Evolutionary conservation across 2,113 vertebrate genomes (phyloP).

Genomic region (Verasper variegatus): DNA sequence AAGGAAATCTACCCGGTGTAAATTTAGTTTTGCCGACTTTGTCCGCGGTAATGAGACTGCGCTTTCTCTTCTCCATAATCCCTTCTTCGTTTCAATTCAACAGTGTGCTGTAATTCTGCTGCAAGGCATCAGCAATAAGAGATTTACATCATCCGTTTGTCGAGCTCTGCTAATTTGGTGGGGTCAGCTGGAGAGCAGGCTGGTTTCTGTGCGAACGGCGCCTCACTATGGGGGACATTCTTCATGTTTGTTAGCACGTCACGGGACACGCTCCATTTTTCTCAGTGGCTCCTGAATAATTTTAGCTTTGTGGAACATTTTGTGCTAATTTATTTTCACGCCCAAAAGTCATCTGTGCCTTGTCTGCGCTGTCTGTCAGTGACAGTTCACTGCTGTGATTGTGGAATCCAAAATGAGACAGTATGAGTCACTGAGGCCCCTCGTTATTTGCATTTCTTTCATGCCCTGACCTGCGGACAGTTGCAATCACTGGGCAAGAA

Average conservation of each 20-base stretch:
- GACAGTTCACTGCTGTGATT: background rate
- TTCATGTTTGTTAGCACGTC: conserved; percentile 33
- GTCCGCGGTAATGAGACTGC: conserved; percentile 18
- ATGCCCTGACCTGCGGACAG: conserved; percentile 18
- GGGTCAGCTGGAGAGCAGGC: conserved; percentile 58
- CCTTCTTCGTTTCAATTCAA: conserved; percentile 55
- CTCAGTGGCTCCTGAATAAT: background rate
- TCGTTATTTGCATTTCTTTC: background rate
- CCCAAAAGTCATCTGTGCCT: conserved; percentile 23
- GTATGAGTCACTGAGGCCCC: background rate
- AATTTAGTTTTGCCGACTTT: conserved; percentile 49
- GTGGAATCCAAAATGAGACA: background rate
- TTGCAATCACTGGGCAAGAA: background rate
- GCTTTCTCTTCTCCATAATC: conserved; percentile 33
- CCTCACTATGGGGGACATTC: conserved; percentile 17
- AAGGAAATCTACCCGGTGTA: conserved; percentile 49
- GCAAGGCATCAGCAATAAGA: conserved; percentile 48
- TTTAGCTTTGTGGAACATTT: conserved; percentile 35
- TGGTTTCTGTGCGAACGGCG: conserved; percentile 30
- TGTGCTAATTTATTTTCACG: conserved; percentile 53
- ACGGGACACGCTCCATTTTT: conserved; percentile 21
- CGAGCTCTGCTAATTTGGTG: conserved; percentile 55
- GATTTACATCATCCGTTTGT: conserved; percentile 62
- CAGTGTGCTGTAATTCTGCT: conserved; percentile 44
- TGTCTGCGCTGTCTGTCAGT: background rate